A percentile compares a stretch with the other conserved stretches of the same genome.
Evolutionary conservation across 2,113 vertebrate species (phyloP).

Genomic region (Isichthys henryi): DNA sequence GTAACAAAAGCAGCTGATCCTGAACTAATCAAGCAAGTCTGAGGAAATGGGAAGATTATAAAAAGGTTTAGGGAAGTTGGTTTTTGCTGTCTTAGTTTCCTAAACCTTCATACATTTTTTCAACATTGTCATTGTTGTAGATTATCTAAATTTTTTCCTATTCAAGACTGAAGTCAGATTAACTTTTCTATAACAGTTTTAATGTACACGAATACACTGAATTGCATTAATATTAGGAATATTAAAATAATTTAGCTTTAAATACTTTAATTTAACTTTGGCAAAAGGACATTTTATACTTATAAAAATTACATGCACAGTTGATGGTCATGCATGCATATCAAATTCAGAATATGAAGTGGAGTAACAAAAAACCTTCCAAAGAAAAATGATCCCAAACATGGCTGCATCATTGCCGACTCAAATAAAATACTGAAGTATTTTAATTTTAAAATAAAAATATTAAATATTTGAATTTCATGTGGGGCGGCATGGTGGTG

Average conservation of each 20-base stretch:
- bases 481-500: no score
- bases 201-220: not conserved
- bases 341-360: not conserved
- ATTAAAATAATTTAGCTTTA: not conserved
- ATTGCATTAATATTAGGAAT: not conserved
- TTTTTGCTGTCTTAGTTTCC: not conserved
- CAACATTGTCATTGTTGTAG: not conserved
- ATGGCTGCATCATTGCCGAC: not conserved
- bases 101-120: not conserved
- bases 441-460: not conserved
- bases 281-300: not conserved
- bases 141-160: not conserved
- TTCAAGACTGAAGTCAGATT: not conserved
- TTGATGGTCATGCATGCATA: not conserved
- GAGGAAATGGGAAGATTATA: not conserved
- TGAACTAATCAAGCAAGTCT: not conserved
- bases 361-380: not conserved
- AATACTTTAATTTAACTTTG: not conserved
- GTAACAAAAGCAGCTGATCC: not conserved
- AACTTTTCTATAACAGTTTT: not conserved
- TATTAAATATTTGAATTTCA: no score
- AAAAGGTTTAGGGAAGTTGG: constrained; percentile 7
- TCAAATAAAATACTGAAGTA: not conserved
- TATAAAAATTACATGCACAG: not conserved
- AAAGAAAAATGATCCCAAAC: not conserved